Evolutionary conservation across 2,888 invertebrate genomes (phyloP).

Genomic region (Eumacrocentrus americanus): DNA sequence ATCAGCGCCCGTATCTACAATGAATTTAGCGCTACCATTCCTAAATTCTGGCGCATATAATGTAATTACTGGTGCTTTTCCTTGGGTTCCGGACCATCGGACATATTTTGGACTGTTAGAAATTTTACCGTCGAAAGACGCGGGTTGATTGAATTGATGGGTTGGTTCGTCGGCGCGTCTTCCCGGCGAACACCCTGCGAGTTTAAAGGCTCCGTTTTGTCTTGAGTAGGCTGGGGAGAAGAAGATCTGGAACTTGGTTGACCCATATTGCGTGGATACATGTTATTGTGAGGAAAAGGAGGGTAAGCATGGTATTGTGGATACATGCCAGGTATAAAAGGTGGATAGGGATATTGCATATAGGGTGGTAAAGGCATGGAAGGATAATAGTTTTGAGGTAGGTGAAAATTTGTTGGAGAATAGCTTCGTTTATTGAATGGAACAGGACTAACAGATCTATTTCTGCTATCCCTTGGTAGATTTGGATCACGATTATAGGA

Average conservation of each 20-base stretch:
- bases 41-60: constrained; percentile 24
- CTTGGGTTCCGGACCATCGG: background rate
- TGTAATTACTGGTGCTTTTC: constrained; percentile 18
- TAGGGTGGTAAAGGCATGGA: too few species aligned
- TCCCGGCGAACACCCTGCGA: background rate
- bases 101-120: constrained; percentile 9
- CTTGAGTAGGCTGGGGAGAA: background rate
- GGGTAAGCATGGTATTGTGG: too few species aligned
- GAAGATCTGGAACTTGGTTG: too few species aligned
- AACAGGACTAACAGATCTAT: too few species aligned
- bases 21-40: constrained; percentile 1
- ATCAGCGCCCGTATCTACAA: constrained; percentile 28
- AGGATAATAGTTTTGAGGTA: too few species aligned
- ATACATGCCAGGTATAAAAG: too few species aligned
- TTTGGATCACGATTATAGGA: too few species aligned
- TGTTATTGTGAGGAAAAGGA: background rate
- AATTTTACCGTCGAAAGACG: constrained; percentile 27
- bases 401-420: too few species aligned
- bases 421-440: too few species aligned
- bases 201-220: constrained; percentile 21
- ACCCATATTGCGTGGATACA: background rate
- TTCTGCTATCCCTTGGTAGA: too few species aligned
- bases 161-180: constrained; percentile 28
- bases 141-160: background rate
- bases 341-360: too few species aligned